Base-by-base conservation (phyloP, 2,797 vertebrate genomes). In the Emydoidea blandingii region DNA sequence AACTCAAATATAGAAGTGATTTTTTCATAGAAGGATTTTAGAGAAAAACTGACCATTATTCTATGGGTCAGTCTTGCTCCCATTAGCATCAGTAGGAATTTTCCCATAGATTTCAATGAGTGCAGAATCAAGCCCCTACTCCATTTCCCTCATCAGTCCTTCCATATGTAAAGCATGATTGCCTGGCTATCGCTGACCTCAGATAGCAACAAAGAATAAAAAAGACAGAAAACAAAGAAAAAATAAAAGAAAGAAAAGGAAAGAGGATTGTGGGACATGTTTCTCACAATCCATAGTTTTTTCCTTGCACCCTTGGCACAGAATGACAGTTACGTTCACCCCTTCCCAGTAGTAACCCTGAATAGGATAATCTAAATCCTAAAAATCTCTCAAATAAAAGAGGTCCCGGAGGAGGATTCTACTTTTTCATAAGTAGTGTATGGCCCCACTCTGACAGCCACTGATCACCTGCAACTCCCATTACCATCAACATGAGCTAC, bases 41-140 rank as follows among this genome's bases (percentile, higher is more conserved):
- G 37, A 65, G 62, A 85, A 8, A n/a, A 62, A 27, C 44, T 72
- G 72, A 95, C 53, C 81, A 65, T 81, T 86, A 81, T 96, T 59
- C 47, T 94, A 81, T 81, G 87, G n/a, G 8, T 92, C 84, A 47
- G 87, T 86, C 27, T 92, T 92, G 34, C 27, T 87, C 37, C 53
- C 19, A 52, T 14, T 41, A 31, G 50, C 50, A 12, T 18, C 56
- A 19, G 23, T 79, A 62, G 50, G 53, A 92, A 57, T 91, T 96
- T 79, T 89, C 12, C 25, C 83, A 23, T 6, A 50, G 49, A 87
- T 89, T 93, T 93, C 31, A 83, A 21, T 23, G 16, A n/a, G 86
- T 56, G 91, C 34, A 76, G 8, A 31, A 91, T 62, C 88, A 91
- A 90, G 50, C 41, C 3, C 0, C 37, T 72, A 29, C 47, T 94